Evolutionary conservation across 2,888 invertebrate genomes (phyloP), one percentile per base, ranked within the genome.

Genomic region (Psylliodes chrysocephalus): DNA sequence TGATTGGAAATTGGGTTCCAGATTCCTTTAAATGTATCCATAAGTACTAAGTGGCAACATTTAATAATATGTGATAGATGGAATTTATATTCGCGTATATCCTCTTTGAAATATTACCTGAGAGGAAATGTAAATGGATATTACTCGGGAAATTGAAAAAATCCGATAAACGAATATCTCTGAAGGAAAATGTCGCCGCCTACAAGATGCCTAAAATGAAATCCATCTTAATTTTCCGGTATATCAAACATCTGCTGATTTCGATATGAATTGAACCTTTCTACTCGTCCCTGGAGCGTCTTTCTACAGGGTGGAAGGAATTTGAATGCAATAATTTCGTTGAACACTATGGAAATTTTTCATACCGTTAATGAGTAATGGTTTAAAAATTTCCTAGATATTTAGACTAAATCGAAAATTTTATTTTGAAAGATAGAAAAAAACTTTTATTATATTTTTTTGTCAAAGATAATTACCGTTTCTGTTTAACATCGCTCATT

Each of bases 181-280:
- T n/a, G 25, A 18, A 15, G 44, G 19, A 49, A 33, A 33, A 25
- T 12, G 51, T 44, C 56, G 12, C 12, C 52, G 38, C 52, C 35
- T 18, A 30, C 49, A 52, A 25, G 52, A 33, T 19, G 56, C 42
- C 46, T 17, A 42, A 42, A 25, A 53, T 47, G 40, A 40, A 57
- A 63, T 63, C 46, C 47, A 63, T 63, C 63, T 63, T 57, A 63
- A 63, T 63, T 63, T 63, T 63, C 57, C 63, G 49, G 63, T 52
- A 44, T 53, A 63, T 63, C 57, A 53, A 63, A 53, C 57, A 52
- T 57, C 52, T 38, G 42, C 14, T 33, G 52, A 35, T 57, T 57
- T 63, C 38, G 53, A 47, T 47, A 28, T 49, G 40, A 49, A 30
- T 19, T 28, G 30, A 28, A 38, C 38, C 14, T 22, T 30, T 44